Conservation (phyloP, 2,113 vertebrate genomes). For the Paramisgurnus dabryanus region DNA sequence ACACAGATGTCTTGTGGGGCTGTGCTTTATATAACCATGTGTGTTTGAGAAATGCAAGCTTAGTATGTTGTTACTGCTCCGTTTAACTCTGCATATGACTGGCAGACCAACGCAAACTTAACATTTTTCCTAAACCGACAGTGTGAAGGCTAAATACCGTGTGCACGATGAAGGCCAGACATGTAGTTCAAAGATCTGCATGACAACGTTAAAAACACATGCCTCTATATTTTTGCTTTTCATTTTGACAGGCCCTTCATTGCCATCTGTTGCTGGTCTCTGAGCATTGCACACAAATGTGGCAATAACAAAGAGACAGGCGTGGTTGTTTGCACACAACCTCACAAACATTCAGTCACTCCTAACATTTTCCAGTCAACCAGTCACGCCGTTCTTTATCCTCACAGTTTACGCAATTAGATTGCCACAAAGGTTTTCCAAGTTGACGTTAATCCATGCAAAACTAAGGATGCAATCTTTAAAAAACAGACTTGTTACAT, state of each 20-base stretch:
- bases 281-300: conserved; percentile 59
- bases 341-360: background rate
- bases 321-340: conserved; percentile 23
- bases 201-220: background rate
- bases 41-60: background rate
- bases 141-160: background rate
- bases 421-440: background rate
- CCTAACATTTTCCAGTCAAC: background rate
- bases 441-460: background rate
- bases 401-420: background rate
- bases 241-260: conserved; percentile 50
- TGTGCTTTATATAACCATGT: conserved; percentile 3
- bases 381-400: background rate
- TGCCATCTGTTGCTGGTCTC: conserved; percentile 66
- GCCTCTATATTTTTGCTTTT: background rate
- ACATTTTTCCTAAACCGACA: background rate
- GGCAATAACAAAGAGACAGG: conserved; percentile 39
- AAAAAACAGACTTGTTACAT: background rate
- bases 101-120: background rate
- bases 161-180: background rate
- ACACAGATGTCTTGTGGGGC: background rate
- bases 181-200: background rate
- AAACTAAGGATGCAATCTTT: background rate
- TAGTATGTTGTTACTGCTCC: background rate
- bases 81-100: conserved; percentile 5